These are phyloP conservation scores for Sycophila sp. DNA, from an alignment of 1,140 invertebrate species.

Conservation along the genomic window DNA sequence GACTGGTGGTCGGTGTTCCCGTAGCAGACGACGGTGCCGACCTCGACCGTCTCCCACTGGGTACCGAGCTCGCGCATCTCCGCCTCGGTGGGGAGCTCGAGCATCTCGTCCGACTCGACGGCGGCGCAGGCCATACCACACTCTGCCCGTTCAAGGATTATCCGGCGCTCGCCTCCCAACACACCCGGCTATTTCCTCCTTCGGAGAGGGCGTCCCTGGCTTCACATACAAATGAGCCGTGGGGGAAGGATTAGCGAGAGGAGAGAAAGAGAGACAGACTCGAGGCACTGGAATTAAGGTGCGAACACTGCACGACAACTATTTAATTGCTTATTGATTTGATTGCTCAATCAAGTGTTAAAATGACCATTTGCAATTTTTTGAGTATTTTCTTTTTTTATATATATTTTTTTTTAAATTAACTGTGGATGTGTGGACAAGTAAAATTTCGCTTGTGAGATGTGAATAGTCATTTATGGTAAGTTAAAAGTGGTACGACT, in stretches of 20 bases:
- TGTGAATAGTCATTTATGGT: too few species aligned
- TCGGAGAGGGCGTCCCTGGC: background rate
- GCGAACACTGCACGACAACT: too few species aligned
- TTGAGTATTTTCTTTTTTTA: too few species aligned
- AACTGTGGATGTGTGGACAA: too few species aligned
- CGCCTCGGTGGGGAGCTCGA: background rate
- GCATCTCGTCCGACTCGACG: background rate
- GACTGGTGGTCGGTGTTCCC: background rate
- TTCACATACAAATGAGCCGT: background rate
- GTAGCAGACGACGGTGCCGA: conserved; percentile 1
- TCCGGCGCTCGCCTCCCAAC: background rate
- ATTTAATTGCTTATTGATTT: too few species aligned
- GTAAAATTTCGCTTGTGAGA: too few species aligned
- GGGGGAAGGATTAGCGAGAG: background rate
- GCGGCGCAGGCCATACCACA: background rate
- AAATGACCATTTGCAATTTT: too few species aligned
- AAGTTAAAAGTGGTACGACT: too few species aligned
- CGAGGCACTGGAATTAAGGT: background rate
- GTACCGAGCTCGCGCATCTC: background rate
- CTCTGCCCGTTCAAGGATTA: background rate
- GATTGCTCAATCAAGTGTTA: too few species aligned
- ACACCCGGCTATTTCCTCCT: background rate
- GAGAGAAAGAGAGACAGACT: background rate
- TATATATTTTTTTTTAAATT: too few species aligned
- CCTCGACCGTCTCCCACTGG: background rate